These are phyloP conservation scores for Amblyteles armatorius DNA, from an alignment of 2,888 invertebrate species.

Conservation along the genomic window DNA sequence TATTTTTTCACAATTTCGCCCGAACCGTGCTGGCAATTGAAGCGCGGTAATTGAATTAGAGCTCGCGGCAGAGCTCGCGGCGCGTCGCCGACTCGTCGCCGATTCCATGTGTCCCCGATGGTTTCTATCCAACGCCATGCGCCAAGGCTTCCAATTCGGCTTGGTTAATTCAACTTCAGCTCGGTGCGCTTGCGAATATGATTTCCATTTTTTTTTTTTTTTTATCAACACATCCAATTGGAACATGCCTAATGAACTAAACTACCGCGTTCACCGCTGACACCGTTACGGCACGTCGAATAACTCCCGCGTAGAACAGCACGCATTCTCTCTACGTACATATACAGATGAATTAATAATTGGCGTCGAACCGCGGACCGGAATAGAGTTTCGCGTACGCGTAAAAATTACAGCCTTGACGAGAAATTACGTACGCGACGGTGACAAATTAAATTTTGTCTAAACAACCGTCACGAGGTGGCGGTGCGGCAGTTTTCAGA, in stretches of 20 bases:
- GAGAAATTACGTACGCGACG: constrained; percentile 35
- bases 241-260: constrained; percentile 52
- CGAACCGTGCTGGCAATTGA: constrained; percentile 62
- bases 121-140: constrained; percentile 3
- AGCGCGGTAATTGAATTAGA: constrained; percentile 72
- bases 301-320: background rate
- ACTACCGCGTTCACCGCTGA: constrained; percentile 49
- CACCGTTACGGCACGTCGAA: constrained; percentile 43
- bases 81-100: constrained; percentile 43
- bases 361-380: background rate
- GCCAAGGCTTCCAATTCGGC: constrained; percentile 21
- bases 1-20: constrained; percentile 49
- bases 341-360: constrained; percentile 35
- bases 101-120: constrained; percentile 20
- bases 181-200: constrained; percentile 1
- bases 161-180: constrained; percentile 22
- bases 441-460: constrained; percentile 53
- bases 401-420: constrained; percentile 52
- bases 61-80: constrained; percentile 67
- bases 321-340: background rate
- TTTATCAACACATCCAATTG: constrained; percentile 39
- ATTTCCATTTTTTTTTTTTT: constrained; percentile 35
- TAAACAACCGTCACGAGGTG: constrained; percentile 44
- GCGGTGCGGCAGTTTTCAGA: background rate
- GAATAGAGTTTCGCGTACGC: constrained; percentile 46